phyloP scores from a whole-genome alignment of 2,888 invertebrate genomes.

The Teleiodes luculella region DNA sequence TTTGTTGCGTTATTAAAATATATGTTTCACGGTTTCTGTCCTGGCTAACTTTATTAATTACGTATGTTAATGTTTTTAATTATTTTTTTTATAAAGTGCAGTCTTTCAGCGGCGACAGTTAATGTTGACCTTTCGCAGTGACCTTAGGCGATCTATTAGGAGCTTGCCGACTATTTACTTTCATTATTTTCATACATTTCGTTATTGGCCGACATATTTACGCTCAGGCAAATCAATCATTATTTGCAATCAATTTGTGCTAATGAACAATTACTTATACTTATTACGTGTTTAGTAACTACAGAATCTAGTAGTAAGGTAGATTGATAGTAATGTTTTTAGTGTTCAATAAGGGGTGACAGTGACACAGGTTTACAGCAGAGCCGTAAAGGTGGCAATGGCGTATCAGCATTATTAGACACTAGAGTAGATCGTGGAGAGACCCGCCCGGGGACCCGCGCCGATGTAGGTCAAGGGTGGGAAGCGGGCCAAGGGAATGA shows the following conservation, averaged over 20 bases:
- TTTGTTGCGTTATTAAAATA: slow-evolving; percentile 2
- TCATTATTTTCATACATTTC: too few relatives aligned
- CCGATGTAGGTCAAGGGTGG: slow-evolving; percentile 50
- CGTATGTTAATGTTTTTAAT: not conserved
- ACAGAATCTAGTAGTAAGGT: too few relatives aligned
- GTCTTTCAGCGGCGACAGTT: not conserved
- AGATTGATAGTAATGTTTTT: not conserved
- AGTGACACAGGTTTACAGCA: not conserved
- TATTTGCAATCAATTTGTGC: too few relatives aligned
- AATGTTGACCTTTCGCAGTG: not conserved
- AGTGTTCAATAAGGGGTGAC: not conserved
- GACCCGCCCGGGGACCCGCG: slow-evolving; percentile 12
- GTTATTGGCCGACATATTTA: too few relatives aligned
- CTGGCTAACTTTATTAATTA: not conserved
- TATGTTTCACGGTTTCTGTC: not conserved
- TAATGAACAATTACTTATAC: too few relatives aligned
- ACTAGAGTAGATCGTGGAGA: not conserved
- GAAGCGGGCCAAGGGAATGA: slow-evolving; percentile 49
- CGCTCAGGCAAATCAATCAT: too few relatives aligned
- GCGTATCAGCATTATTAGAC: not conserved
- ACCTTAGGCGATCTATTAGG: not conserved
- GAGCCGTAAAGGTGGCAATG: not conserved
- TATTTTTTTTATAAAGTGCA: not conserved
- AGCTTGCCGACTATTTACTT: too few relatives aligned
- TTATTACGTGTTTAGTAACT: too few relatives aligned